Base-by-base conservation (phyloP, 2,888 invertebrate species). In the Caenorhabditis zanzibari region DNA sequence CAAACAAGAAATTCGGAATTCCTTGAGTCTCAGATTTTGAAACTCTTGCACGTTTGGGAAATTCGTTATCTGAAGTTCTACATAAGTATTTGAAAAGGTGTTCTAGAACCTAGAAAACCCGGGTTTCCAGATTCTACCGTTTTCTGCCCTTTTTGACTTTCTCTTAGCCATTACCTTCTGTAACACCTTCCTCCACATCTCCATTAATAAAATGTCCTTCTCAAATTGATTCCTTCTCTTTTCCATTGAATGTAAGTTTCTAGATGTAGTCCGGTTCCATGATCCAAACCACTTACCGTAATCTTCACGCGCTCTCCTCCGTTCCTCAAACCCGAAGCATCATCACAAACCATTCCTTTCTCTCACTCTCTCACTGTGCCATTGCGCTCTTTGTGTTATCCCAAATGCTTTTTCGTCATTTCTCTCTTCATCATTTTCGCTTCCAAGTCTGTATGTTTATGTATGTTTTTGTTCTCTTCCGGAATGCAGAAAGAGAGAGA, bases 381-480 rank as follows among this genome's bases (percentile, higher is more conserved):
- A 54, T 47, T 32, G 44, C 54, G 22, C 68, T 68, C 68, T 54
- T 68, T 68, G 68, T 68, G 68, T 68, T 68, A 68, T 68, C 68
- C 68, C n/a, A 10, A 52, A 16, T 32, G 47, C 38, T 54, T 68
- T 77, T 61, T 76, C 56, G 54, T 68, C 66, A 66, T 75, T 14
- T 58, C 58, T 54, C 47, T 54, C 54, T 24, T 9, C 24, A 26
- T 14, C 10, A n/a, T 47, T n/a, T n/a, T 44, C 44, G 16, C 44
- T 44, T 22, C 49, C n/a, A 59, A 72, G 41, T 26, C 54, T 54
- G 64, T 44, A 47, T 44, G 61, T 52, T 68, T 58, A 49, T 77
- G 71, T 68, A 77, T 71, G 63, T 71, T 69, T 63, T 77, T 63
- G 69, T 63, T 69, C 71, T 63, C 77, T 77, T 77, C 77, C 77